Conservation (phyloP, 2,888 invertebrate species). For the Pollenia angustigena region DNA sequence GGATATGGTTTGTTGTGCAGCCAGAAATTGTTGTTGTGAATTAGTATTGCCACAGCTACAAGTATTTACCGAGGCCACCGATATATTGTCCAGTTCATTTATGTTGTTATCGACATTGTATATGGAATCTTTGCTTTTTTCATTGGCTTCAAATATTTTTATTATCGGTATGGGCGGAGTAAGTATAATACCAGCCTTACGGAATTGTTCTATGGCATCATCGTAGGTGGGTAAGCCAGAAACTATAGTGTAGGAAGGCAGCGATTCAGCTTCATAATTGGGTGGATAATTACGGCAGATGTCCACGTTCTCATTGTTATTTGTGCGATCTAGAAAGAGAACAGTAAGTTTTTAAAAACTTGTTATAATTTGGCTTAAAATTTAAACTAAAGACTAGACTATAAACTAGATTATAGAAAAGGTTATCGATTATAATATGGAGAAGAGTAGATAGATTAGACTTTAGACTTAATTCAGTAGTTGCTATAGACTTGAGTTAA, state of each 20-base stretch:
- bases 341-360: background rate
- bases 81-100: constrained; percentile 78
- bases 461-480: too few species aligned
- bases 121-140: constrained; percentile 65
- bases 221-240: constrained; percentile 88
- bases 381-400: background rate
- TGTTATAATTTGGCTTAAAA: constrained; percentile 4
- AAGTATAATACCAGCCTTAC: constrained; percentile 83
- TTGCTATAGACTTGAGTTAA: too few species aligned
- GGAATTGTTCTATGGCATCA: constrained; percentile 87
- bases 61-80: constrained; percentile 76
- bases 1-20: background rate
- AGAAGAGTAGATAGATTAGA: too few species aligned
- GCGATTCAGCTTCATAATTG: constrained; percentile 85
- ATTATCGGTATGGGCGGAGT: constrained; percentile 81
- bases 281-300: constrained; percentile 82
- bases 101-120: constrained; percentile 71
- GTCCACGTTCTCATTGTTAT: constrained; percentile 80
- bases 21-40: constrained; percentile 49
- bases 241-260: constrained; percentile 87
- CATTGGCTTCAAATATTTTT: constrained; percentile 81
- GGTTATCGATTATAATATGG: too few species aligned
- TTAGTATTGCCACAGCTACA: constrained; percentile 78
- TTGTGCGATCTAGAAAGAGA: constrained; percentile 84
- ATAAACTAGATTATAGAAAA: background rate